Evolutionary conservation across 1,140 invertebrate genomes (phyloP).

Genomic region (Anastatus disparis): DNA sequence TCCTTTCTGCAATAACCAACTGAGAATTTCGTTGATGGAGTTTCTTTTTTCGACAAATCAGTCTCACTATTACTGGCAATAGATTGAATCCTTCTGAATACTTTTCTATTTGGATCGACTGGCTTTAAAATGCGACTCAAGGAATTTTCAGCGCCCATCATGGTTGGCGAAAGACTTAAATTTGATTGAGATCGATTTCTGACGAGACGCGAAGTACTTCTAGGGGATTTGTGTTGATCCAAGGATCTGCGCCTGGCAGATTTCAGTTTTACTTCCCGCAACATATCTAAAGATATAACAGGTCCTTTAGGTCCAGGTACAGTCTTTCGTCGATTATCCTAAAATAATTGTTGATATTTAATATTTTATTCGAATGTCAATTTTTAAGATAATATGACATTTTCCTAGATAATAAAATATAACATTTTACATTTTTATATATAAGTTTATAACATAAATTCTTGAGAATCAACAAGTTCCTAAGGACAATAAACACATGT

Average conservation of each 20-base stretch:
- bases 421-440: too few relatives aligned
- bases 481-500: too few relatives aligned
- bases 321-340: slow-evolving; percentile 51
- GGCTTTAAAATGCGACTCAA: slow-evolving; percentile 48
- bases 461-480: too few relatives aligned
- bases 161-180: slow-evolving; percentile 50
- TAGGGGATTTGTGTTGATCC: slow-evolving; percentile 30
- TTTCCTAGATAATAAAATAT: too few relatives aligned
- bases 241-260: slow-evolving; percentile 34
- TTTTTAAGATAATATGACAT: too few relatives aligned
- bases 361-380: too few relatives aligned
- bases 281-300: slow-evolving; percentile 56
- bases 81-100: slow-evolving; percentile 32
- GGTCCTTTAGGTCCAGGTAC: slow-evolving; percentile 45
- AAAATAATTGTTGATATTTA: too few relatives aligned
- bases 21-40: not conserved
- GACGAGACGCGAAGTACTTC: slow-evolving; percentile 40
- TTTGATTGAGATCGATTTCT: slow-evolving; percentile 45
- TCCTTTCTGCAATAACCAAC: not conserved
- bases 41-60: slow-evolving; percentile 23
- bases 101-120: slow-evolving; percentile 44
- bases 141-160: slow-evolving; percentile 41
- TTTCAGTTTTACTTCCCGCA: slow-evolving; percentile 58
- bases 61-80: slow-evolving; percentile 37
- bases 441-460: too few relatives aligned